A percentile compares a stretch with the other conserved stretches of the same genome.
Evolutionary conservation across 2,113 vertebrate species (phyloP).

Genomic region (Ramphastos sulfuratus): DNA sequence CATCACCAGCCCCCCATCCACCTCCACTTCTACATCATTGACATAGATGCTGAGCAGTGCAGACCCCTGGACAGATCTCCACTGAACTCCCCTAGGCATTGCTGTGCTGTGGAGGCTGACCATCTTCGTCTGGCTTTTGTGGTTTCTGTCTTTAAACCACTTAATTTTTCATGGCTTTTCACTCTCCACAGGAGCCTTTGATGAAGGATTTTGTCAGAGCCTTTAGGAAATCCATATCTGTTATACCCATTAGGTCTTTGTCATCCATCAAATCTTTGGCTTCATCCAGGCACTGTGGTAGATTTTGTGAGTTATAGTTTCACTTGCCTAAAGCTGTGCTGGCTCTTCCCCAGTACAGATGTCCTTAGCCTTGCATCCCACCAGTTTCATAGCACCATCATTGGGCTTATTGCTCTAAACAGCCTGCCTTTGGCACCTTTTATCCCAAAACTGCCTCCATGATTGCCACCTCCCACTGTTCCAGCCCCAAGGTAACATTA

Average conservation of each 20-base stretch:
- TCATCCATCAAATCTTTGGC: neutral
- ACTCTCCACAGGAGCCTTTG: neutral
- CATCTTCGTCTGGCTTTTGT: neutral
- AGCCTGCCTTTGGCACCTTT: neutral
- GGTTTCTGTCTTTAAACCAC: neutral
- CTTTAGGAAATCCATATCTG: neutral
- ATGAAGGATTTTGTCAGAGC: neutral
- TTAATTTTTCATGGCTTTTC: neutral
- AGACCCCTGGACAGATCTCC: neutral
- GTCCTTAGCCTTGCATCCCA: neutral
- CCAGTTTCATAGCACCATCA: neutral
- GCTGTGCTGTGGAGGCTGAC: neutral
- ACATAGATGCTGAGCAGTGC: neutral
- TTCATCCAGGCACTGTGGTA: neutral
- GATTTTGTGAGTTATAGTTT: neutral
- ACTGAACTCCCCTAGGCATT: neutral
- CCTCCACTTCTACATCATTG: neutral
- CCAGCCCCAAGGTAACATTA: neutral
- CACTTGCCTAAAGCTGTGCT: neutral
- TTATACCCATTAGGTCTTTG: neutral
- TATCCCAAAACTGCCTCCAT: neutral
- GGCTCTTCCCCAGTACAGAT: neutral
- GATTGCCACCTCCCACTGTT: neutral
- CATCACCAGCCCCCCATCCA: fast-evolving
- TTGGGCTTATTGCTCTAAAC: neutral